Conservation (phyloP, 2,113 vertebrate genomes). For the Muscicapa adusta region DNA sequence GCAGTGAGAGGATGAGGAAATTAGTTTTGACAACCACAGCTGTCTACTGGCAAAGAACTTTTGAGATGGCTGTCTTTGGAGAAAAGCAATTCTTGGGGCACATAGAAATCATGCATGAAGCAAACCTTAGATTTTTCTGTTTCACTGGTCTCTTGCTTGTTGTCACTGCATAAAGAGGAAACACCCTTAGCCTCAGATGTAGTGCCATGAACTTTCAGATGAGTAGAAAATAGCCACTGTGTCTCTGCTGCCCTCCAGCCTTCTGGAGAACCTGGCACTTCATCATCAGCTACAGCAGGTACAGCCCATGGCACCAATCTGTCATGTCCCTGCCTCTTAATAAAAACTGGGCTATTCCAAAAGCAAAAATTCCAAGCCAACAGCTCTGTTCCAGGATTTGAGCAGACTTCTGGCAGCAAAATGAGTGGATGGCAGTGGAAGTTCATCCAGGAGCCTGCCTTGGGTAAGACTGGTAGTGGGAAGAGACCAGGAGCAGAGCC, state of each 20-base stretch:
- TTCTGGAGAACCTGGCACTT: neutral
- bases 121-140: neutral
- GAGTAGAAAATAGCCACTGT: neutral
- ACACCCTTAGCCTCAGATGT: neutral
- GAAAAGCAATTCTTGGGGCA: neutral
- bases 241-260: neutral
- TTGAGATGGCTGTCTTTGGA: neutral
- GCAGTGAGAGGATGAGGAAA: neutral
- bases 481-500: neutral
- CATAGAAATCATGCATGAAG: accelerated
- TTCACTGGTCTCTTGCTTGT: neutral
- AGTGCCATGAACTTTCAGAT: neutral
- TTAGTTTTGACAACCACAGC: neutral
- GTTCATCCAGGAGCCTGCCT: neutral
- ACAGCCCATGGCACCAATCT: neutral
- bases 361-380: neutral
- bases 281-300: neutral
- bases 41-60: neutral
- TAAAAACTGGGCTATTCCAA: neutral
- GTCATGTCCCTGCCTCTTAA: neutral
- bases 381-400: neutral
- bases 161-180: neutral
- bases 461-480: neutral
- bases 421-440: neutral
- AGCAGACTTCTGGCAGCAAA: neutral